Conservation (phyloP, 2,888 invertebrate species). For the Glaucopsyche alexis region DNA sequence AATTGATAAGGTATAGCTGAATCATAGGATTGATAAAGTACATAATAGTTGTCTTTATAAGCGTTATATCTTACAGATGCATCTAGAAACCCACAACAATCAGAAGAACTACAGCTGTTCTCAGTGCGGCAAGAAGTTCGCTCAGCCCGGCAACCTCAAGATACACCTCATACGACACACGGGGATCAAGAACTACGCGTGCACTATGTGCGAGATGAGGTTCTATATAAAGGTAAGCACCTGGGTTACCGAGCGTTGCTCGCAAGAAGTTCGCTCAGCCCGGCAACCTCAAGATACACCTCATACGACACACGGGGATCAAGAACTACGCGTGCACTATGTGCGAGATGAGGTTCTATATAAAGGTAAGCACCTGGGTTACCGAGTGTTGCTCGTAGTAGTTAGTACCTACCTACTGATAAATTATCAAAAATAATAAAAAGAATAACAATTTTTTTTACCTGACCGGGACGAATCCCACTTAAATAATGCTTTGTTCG, state of each 20-base stretch:
- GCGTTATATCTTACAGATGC: slow-evolving; percentile 72
- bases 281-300: slow-evolving; percentile 69
- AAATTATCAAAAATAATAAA: too few species aligned
- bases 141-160: slow-evolving; percentile 73
- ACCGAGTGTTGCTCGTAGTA: too few species aligned
- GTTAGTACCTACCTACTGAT: too few species aligned
- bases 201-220: slow-evolving; percentile 69
- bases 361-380: slow-evolving; percentile 53
- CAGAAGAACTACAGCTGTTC: slow-evolving; percentile 86
- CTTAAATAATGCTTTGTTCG: too few species aligned
- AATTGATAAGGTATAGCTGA: too few species aligned
- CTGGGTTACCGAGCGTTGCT: background rate
- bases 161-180: slow-evolving; percentile 71
- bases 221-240: slow-evolving; percentile 66
- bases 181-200: slow-evolving; percentile 71
- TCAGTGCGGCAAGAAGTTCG: slow-evolving; percentile 87
- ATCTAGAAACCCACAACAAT: slow-evolving; percentile 82
- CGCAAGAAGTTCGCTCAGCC: slow-evolving; percentile 85
- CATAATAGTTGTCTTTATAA: background rate
- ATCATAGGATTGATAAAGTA: too few species aligned
- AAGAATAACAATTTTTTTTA: too few species aligned
- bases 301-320: slow-evolving; percentile 70
- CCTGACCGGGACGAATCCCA: too few species aligned
- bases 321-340: slow-evolving; percentile 69
- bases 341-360: slow-evolving; percentile 72